Conservation (phyloP, 2,888 invertebrate species). For the Galerucella calmariensis region DNA sequence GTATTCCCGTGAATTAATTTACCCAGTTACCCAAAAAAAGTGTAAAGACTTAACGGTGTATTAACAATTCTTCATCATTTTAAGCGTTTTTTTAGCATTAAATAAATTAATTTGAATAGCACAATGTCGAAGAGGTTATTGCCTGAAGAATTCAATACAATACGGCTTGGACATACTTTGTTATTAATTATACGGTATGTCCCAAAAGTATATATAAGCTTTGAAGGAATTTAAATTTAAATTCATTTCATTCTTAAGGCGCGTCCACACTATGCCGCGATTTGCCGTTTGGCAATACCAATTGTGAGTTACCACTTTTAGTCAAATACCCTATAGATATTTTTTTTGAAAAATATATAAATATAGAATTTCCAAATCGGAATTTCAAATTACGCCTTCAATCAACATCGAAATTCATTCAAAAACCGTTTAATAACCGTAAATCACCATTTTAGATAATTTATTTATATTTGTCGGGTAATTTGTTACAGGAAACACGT, state of each 20-base stretch:
- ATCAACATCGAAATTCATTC: slow-evolving; percentile 11
- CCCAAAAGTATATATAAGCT: too few species aligned
- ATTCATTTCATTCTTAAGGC: too few species aligned
- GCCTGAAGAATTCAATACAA: too few species aligned
- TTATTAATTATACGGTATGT: too few species aligned
- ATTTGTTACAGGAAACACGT: slow-evolving; percentile 43
- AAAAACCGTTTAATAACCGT: slow-evolving; percentile 24
- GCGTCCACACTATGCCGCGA: too few species aligned
- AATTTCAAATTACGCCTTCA: background rate
- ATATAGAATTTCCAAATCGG: background rate
- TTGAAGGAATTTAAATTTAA: too few species aligned
- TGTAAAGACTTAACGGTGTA: background rate
- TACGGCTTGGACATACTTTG: too few species aligned
- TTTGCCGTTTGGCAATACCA: too few species aligned
- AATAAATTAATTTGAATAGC: slow-evolving; percentile 1
- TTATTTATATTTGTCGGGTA: slow-evolving; percentile 47
- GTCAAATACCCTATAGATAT: background rate
- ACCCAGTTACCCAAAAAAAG: background rate
- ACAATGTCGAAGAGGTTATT: background rate
- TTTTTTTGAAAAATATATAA: background rate
- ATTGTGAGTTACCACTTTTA: too few species aligned
- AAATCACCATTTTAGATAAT: slow-evolving; percentile 43
- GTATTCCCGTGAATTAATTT: background rate
- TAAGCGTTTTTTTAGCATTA: background rate
- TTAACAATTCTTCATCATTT: background rate